Percentiles rank a stretch among this genome's conserved stretches.
Evolutionary conservation across 1,140 invertebrate species (phyloP).

Genomic region (Pachypsylla venusta): DNA sequence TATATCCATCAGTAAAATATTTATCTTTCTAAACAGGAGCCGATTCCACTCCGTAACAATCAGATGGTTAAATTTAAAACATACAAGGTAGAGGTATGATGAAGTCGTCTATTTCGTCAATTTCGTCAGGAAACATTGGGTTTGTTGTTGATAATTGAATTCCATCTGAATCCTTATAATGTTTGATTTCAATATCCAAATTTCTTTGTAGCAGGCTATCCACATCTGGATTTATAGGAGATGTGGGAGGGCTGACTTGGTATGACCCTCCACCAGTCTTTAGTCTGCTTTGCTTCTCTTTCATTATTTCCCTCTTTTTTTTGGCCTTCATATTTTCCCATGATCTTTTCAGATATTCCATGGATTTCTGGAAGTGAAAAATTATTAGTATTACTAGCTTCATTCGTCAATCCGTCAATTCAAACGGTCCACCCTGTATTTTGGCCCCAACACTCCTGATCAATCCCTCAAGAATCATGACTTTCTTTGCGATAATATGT

Average conservation of each 20-base stretch:
- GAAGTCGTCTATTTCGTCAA: too few relatives aligned
- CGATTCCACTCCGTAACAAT: too few relatives aligned
- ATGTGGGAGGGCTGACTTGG: not conserved
- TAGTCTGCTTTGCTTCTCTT: not conserved
- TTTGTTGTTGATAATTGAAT: not conserved
- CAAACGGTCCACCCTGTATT: not conserved
- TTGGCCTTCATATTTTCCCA: not conserved
- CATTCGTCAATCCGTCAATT: not conserved
- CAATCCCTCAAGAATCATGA: not conserved
- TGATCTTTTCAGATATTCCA: not conserved
- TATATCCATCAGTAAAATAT: too few relatives aligned
- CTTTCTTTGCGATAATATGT: too few relatives aligned
- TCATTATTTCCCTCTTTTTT: not conserved
- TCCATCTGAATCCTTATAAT: not conserved
- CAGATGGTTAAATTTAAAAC: too few relatives aligned
- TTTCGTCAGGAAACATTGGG: too few relatives aligned
- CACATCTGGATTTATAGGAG: not conserved
- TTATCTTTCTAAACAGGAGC: too few relatives aligned
- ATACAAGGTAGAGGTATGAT: too few relatives aligned
- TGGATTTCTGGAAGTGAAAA: not conserved
- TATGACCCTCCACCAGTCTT: not conserved
- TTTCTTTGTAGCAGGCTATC: not conserved
- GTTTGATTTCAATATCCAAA: not conserved
- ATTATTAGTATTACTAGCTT: not conserved
- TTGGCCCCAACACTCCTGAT: not conserved